These are phyloP conservation scores for Styela clava DNA, from an alignment of 23 tunicate genomes.

Conservation along the genomic window DNA sequence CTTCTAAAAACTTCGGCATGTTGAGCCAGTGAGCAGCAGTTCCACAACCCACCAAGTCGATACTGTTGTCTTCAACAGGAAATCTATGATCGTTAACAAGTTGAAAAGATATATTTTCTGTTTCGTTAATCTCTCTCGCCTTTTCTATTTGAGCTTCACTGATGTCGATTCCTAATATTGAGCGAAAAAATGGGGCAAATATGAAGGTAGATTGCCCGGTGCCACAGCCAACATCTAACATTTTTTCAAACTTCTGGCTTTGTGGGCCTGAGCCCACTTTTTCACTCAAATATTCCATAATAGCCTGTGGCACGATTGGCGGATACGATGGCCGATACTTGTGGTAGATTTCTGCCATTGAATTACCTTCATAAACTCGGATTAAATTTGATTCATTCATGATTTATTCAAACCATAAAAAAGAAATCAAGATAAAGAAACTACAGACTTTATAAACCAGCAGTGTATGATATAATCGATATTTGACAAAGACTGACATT, in stretches of 20 bases:
- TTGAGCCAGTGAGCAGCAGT: background rate
- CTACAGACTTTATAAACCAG: no score
- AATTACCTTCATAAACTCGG: background rate
- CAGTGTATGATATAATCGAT: no score
- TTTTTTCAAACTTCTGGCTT: background rate
- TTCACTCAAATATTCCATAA: background rate
- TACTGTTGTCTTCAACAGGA: background rate
- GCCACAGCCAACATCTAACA: constrained; percentile 9
- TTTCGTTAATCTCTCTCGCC: background rate
- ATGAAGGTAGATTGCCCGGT: constrained; percentile 3
- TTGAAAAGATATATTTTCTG: background rate
- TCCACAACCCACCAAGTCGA: background rate
- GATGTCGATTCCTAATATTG: constrained; percentile 4
- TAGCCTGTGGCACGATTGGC: background rate
- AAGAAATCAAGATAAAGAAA: no score
- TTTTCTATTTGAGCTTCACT: background rate
- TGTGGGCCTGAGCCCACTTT: background rate
- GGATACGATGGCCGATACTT: constrained; percentile 7
- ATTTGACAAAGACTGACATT: no score
- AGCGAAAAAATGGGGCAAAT: background rate
- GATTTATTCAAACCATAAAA: no score
- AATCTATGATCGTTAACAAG: background rate
- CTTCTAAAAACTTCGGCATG: background rate
- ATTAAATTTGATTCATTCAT: background rate
- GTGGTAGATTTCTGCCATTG: background rate